phyloP scores from a whole-genome alignment of 2,113 vertebrate genomes.

The Cathartes aura region DNA sequence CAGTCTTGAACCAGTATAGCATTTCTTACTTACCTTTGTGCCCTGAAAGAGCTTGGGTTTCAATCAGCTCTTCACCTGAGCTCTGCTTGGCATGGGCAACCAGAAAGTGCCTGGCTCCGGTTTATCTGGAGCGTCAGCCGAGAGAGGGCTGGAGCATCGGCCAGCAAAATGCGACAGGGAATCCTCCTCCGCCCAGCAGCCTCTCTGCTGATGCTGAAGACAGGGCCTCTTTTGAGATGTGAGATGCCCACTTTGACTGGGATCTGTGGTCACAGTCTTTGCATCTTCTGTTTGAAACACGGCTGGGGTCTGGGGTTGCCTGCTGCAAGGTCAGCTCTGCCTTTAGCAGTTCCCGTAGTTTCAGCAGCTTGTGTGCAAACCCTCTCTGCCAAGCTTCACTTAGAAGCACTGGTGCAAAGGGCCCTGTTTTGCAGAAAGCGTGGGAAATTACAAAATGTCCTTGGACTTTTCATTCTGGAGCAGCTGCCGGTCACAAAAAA shows the following conservation, averaged over 20 bases:
- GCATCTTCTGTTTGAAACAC: not conserved
- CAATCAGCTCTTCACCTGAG: not conserved
- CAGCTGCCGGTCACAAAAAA: not conserved
- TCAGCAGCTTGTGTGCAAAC: not conserved
- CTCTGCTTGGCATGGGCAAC: not conserved
- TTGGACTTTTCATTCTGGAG: not conserved
- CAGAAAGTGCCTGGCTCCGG: fast-evolving
- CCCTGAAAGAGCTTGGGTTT: not conserved
- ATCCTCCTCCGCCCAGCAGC: not conserved
- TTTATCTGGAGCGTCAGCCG: not conserved
- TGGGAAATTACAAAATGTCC: not conserved
- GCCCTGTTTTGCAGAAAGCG: not conserved
- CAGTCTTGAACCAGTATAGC: conserved; percentile 19
- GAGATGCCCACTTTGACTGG: not conserved
- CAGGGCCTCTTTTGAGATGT: not conserved
- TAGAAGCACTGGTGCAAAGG: not conserved
- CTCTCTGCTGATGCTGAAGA: not conserved
- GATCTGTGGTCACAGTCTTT: not conserved
- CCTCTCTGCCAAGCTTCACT: not conserved
- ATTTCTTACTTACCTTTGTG: not conserved
- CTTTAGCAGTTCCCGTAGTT: not conserved
- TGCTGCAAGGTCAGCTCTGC: not conserved
- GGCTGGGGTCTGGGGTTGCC: fast-evolving
- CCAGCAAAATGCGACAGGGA: not conserved
- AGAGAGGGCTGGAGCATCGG: not conserved